A percentile compares a stretch with the other conserved stretches of the same genome.
Evolutionary conservation across 2,113 vertebrate genomes (phyloP).

Genomic region (Galeopterus variegatus): DNA sequence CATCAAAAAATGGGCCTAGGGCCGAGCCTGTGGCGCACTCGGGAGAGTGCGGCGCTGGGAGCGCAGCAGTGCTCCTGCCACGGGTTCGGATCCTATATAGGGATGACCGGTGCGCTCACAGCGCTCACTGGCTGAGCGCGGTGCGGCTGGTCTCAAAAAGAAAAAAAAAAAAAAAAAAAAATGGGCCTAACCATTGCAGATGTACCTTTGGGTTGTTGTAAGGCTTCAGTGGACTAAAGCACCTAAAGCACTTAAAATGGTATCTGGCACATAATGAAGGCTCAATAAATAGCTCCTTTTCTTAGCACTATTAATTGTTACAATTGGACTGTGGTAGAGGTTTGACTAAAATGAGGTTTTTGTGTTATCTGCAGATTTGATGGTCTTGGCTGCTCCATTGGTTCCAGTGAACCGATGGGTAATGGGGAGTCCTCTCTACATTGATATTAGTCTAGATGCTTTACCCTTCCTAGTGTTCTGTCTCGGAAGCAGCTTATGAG

Average conservation of each 20-base stretch:
- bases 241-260: background rate
- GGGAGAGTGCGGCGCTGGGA: too few relatives aligned
- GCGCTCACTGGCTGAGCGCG: too few relatives aligned
- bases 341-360: background rate
- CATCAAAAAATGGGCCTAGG: background rate
- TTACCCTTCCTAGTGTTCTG: background rate
- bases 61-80: too few relatives aligned
- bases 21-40: too few relatives aligned
- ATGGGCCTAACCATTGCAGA: accelerated
- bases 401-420: background rate
- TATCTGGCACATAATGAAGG: background rate
- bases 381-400: background rate
- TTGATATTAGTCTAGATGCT: background rate
- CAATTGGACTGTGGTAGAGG: background rate
- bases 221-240: too few relatives aligned
- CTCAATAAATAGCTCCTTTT: background rate
- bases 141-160: too few relatives aligned
- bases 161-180: too few relatives aligned
- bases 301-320: background rate
- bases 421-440: background rate
- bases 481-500: background rate
- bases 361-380: background rate
- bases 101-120: too few relatives aligned
- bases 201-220: background rate
- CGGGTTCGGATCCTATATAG: too few relatives aligned